Evolutionary conservation across 2,888 invertebrate species (phyloP).

Genomic region (Sericinus montela): DNA sequence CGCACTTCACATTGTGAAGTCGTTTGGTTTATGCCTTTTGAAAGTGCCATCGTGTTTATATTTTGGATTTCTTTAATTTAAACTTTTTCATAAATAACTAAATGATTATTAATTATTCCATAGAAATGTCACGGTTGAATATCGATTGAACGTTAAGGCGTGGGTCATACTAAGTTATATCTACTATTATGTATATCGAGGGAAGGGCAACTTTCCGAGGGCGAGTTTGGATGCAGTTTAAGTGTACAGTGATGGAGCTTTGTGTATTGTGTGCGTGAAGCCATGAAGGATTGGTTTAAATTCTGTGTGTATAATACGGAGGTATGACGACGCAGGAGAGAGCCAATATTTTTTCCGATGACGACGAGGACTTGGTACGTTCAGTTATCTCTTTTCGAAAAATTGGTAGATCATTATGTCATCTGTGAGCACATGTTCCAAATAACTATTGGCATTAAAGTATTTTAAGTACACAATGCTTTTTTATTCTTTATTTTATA

Average conservation of each 20-base stretch:
- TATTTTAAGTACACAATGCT: no score
- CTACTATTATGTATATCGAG: conserved; percentile 1
- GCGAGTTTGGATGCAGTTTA: conserved; percentile 66
- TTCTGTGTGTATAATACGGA: conserved; percentile 41
- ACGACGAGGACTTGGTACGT: conserved; percentile 69
- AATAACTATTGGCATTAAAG: no score
- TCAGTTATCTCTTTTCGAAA: neutral
- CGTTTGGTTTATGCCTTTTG: conserved; percentile 25
- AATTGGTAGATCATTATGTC: neutral
- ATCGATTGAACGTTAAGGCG: neutral
- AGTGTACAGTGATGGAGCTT: conserved; percentile 49
- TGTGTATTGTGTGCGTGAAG: conserved; percentile 53
- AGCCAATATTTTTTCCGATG: conserved; percentile 66
- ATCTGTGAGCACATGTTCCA: neutral
- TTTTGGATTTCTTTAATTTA: neutral
- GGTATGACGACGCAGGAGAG: conserved; percentile 68
- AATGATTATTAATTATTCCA: neutral
- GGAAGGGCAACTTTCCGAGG: conserved; percentile 20
- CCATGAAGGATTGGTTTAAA: conserved; percentile 53
- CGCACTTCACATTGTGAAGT: conserved; percentile 38
- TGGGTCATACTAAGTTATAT: neutral
- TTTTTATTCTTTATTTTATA: no score
- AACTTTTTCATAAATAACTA: neutral
- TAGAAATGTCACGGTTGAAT: neutral
- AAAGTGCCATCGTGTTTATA: conserved; percentile 1